Conservation (phyloP, 2,888 invertebrate genomes). For the Ennomos erosarius region DNA sequence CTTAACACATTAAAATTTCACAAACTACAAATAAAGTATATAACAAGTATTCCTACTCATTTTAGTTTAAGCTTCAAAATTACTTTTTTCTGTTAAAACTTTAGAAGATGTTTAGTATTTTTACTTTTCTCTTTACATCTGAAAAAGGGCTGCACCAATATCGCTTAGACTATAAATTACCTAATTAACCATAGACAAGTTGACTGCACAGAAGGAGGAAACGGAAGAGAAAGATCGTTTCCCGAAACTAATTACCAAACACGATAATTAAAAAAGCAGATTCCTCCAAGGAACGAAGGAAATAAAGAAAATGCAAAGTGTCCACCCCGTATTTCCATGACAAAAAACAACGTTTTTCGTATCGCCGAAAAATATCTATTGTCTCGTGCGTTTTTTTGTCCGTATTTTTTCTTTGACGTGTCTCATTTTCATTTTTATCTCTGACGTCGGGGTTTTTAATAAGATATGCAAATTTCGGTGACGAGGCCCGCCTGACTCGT, state of each 20-base stretch:
- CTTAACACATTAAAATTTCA: no score
- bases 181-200: constrained; percentile 80
- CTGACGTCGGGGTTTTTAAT: constrained; percentile 78
- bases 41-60: no score
- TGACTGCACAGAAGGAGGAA: constrained; percentile 69
- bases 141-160: constrained; percentile 12
- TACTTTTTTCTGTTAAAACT: no score
- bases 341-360: constrained; percentile 74
- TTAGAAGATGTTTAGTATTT: no score
- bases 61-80: no score
- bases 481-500: constrained; percentile 55
- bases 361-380: constrained; percentile 81
- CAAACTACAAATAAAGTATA: no score
- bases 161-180: constrained; percentile 74
- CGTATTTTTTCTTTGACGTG: constrained; percentile 76
- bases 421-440: constrained; percentile 83
- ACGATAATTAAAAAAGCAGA: constrained; percentile 85
- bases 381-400: constrained; percentile 75
- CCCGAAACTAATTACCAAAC: constrained; percentile 84
- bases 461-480: constrained; percentile 80
- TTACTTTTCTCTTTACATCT: not conserved
- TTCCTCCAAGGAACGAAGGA: constrained; percentile 72
- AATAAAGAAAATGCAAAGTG: constrained; percentile 84
- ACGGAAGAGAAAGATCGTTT: constrained; percentile 76
- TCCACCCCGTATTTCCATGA: constrained; percentile 82